Evolutionary conservation across 2,797 vertebrate genomes (phyloP).

Genomic region (Sebastes diploproa): DNA sequence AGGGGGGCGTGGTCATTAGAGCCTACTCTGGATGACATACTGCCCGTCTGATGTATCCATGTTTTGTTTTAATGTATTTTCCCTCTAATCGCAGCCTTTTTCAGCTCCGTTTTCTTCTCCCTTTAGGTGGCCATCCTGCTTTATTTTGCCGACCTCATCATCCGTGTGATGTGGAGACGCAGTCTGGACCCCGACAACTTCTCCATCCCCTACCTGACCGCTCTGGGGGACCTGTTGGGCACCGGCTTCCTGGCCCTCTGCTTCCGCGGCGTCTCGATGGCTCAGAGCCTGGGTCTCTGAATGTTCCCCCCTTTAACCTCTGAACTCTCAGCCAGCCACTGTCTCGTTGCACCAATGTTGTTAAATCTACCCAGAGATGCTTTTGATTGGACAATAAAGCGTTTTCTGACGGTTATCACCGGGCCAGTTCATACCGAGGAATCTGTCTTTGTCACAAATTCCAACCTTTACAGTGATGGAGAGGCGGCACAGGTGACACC

Average conservation of each 20-base stretch:
- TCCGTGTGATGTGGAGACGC: slow-evolving; percentile 89
- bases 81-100: not conserved
- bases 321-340: slow-evolving; percentile 13
- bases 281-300: slow-evolving; percentile 76
- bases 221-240: slow-evolving; percentile 93
- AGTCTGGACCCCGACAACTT: slow-evolving; percentile 94
- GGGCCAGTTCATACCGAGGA: slow-evolving; percentile 3
- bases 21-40: no score
- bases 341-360: not conserved
- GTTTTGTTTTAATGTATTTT: not conserved
- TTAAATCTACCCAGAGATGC: slow-evolving; percentile 17
- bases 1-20: no score
- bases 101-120: not conserved
- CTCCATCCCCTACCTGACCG: slow-evolving; percentile 97
- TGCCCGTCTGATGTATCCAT: not conserved
- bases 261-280: slow-evolving; percentile 82
- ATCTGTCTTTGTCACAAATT: slow-evolving; percentile 4
- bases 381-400: slow-evolving; percentile 42
- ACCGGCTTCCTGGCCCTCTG: slow-evolving; percentile 91
- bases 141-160: slow-evolving; percentile 90
- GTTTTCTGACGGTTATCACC: not conserved
- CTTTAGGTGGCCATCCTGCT: slow-evolving; percentile 90
- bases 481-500: not conserved
- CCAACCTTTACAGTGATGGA: not conserved
- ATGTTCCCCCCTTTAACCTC: not conserved